A percentile compares a stretch with the other conserved stretches of the same genome.
phyloP scores from a whole-genome alignment of 2,113 vertebrate species.

The Neotoma lepida region DNA sequence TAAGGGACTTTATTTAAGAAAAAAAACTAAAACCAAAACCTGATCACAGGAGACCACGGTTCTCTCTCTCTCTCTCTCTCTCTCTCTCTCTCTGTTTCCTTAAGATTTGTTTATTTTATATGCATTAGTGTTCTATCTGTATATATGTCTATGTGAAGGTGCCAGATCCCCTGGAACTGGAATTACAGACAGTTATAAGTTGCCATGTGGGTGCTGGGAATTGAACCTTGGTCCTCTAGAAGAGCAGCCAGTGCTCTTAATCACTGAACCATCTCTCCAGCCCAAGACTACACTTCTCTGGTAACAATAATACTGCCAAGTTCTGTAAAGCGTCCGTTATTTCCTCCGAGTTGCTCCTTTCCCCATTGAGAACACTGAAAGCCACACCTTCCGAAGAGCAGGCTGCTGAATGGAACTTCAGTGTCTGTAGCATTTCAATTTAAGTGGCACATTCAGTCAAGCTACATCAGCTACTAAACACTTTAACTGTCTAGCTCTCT shows the following conservation, averaged over 20 bases:
- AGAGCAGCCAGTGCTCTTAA: background rate
- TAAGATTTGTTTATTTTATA: background rate
- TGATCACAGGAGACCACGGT: background rate
- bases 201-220: background rate
- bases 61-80: background rate
- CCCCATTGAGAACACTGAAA: background rate
- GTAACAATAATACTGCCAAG: background rate
- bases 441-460: conserved; percentile 61
- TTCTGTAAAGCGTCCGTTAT: background rate
- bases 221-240: background rate
- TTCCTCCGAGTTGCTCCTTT: background rate
- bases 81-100: background rate
- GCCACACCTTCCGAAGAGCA: background rate
- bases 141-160: background rate
- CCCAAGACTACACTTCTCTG: background rate
- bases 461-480: conserved; percentile 66
- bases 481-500: conserved; percentile 41
- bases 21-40: conserved; percentile 5
- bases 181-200: background rate
- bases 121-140: background rate
- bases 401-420: background rate
- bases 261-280: background rate
- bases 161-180: background rate
- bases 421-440: fast-evolving
- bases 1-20: background rate